Evolutionary conservation across 2,797 vertebrate genomes (phyloP), one percentile per base, ranked within the genome.

Genomic region (Myiothlypis chrysogaster): DNA sequence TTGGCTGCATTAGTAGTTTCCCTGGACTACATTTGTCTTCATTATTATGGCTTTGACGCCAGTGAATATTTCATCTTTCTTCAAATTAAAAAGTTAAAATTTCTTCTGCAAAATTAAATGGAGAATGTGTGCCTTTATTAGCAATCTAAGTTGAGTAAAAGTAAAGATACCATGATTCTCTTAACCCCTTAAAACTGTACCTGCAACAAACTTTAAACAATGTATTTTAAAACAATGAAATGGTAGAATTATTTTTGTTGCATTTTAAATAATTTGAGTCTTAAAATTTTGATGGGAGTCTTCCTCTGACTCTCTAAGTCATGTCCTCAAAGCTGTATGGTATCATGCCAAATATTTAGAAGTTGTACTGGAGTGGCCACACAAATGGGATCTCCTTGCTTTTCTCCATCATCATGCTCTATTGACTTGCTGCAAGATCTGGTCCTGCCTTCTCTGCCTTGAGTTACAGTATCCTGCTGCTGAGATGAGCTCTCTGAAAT

Each of bases 361-460:
- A 41, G 18, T 44, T 0, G 0, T 28, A 25, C 27, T 63, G 49
- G 34, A 66, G 14, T 68, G n/a, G 57, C 37, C 25, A 7, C 37
- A 34, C 32, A 47, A 55, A 3, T 25, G 25, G 14, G 3, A 3
- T 79, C 12, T 56, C 23, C 34, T 37, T 68, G 61, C 19, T 70
- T n/a, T 73, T 75, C 20, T 49, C 34, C 16, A 9, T 78, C 17
- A 7, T 34, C 8, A 5, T 35, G 11, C 11, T 53, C 46, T 39
- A 14, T 9, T 61, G 43, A 49, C 34, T 50, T 87, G 37, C 25
- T 52, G 37, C n/a, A 65, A 52, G 35, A 34, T 88, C 12, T 30
- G 44, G 17, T 59, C 2, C 6, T 80, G 28, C 21, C n/a, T 16
- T 72, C 20, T 63, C 27, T 73, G 52, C 55, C 43, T 65, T 50